Conservation (phyloP, 2,888 invertebrate genomes). For the Plagodis pulveraria region DNA sequence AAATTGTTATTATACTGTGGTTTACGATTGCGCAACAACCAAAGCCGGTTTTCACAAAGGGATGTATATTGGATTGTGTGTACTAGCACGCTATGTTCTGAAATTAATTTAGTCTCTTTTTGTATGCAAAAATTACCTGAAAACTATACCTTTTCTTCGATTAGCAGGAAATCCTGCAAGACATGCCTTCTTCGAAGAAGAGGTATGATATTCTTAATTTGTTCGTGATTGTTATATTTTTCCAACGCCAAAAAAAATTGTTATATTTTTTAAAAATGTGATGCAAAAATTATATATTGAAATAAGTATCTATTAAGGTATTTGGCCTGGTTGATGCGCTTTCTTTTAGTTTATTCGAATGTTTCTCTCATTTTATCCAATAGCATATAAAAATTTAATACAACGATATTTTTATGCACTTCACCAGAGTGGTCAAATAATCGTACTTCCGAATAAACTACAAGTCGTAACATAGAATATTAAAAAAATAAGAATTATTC, state of each 20-base stretch:
- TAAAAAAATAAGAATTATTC: conserved; percentile 5
- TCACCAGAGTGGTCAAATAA: neutral
- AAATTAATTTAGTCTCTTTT: too few relatives aligned
- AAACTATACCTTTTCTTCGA: conserved; percentile 12
- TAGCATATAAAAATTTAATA: neutral
- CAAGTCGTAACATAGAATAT: conserved; percentile 4
- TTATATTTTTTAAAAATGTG: too few relatives aligned
- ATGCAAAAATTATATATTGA: too few relatives aligned
- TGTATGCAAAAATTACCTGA: neutral
- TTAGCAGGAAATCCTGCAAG: neutral
- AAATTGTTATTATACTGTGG: neutral
- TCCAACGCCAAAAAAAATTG: too few relatives aligned
- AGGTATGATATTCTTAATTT: neutral
- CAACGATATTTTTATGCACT: neutral
- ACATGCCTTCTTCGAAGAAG: conserved; percentile 11
- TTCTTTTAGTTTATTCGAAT: conserved; percentile 14
- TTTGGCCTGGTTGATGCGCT: conserved; percentile 18
- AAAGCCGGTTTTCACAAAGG: too few relatives aligned
- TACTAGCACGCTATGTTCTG: too few relatives aligned
- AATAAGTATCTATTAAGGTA: neutral
- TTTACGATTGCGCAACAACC: conserved; percentile 11
- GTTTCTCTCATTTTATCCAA: neutral
- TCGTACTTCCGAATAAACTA: conserved; percentile 18
- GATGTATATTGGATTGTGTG: too few relatives aligned
- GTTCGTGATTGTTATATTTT: too few relatives aligned